Percentiles rank a stretch among this genome's conserved stretches.
These are phyloP conservation scores for Carapus acus DNA, from an alignment of 2,797 vertebrate genomes.

Conservation along the genomic window DNA sequence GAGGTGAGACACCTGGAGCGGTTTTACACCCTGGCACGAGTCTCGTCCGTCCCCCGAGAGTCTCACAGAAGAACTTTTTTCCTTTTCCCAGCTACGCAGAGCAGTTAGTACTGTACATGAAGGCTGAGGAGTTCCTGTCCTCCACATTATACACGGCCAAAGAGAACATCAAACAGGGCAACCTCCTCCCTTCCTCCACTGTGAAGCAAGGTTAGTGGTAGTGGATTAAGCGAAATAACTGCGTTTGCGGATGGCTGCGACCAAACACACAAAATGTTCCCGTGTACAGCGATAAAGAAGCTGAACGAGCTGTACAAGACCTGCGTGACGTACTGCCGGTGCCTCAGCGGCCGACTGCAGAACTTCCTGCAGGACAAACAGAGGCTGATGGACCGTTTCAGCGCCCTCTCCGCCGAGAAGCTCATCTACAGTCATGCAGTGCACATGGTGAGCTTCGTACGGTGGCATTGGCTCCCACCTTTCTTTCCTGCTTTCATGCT, in stretches of 20 bases:
- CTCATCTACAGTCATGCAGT: constrained; percentile 91
- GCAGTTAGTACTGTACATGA: constrained; percentile 93
- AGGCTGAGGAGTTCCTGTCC: constrained; percentile 88
- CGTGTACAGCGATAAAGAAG: constrained; percentile 79
- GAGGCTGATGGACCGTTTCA: constrained; percentile 91
- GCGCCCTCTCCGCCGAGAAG: constrained; percentile 87
- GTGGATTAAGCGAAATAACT: too few species aligned
- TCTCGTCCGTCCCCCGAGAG: too few species aligned
- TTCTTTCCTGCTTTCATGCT: not conserved
- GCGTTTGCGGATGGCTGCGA: too few species aligned
- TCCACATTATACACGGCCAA: constrained; percentile 83
- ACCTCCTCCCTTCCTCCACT: constrained; percentile 82
- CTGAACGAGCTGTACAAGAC: constrained; percentile 91
- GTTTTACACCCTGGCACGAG: too few species aligned
- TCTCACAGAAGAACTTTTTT: too few species aligned
- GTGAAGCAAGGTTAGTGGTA: constrained; percentile 95
- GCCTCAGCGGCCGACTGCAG: constrained; percentile 84
- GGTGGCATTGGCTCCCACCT: constrained; percentile 3
- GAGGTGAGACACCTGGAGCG: constrained; percentile 73
- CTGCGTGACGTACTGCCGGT: constrained; percentile 85
- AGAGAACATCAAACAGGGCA: constrained; percentile 82
- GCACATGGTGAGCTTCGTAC: constrained; percentile 78
- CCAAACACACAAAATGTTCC: not conserved
- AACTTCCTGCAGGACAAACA: constrained; percentile 92
- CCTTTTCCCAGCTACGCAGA: constrained; percentile 80